Percentiles rank a stretch among this genome's conserved stretches.
Conservation (phyloP, 2,797 vertebrate genomes). For the Tenualosa thibaudeaui region DNA sequence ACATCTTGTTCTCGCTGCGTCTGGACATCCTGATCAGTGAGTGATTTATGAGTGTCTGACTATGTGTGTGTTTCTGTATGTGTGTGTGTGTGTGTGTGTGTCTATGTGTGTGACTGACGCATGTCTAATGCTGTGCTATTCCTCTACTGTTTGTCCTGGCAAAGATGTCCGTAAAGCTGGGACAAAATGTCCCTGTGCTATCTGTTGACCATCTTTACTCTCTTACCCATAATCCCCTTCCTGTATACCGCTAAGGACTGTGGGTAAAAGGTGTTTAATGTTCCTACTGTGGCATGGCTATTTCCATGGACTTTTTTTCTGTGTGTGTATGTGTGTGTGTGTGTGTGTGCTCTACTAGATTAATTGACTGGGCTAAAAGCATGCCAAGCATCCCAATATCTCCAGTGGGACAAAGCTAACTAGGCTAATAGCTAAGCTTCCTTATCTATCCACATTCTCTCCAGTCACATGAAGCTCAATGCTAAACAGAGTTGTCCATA, state of each 20-base stretch:
- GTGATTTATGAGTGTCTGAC: slow-evolving; percentile 11
- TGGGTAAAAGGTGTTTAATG: background rate
- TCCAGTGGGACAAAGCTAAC: background rate
- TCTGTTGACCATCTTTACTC: background rate
- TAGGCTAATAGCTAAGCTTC: background rate
- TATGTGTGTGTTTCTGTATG: background rate
- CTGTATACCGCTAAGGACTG: background rate
- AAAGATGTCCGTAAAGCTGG: background rate
- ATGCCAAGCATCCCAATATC: background rate
- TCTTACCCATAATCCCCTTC: background rate
- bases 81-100: slow-evolving; percentile 3
- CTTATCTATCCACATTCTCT: background rate
- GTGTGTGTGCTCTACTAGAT: background rate
- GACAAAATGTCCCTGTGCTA: slow-evolving; percentile 9
- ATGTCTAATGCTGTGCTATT: background rate
- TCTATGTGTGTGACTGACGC: background rate
- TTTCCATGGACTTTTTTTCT: background rate
- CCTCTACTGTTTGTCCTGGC: background rate
- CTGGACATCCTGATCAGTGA: slow-evolving; percentile 18
- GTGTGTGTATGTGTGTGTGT: too few relatives aligned
- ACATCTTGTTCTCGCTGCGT: slow-evolving; percentile 28
- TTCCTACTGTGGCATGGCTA: background rate
- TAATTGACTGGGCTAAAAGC: background rate
- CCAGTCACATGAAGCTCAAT: background rate
- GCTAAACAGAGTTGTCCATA: background rate